Percentiles rank a stretch among this genome's conserved stretches.
Conservation (phyloP, 1,140 invertebrate genomes). For the Monochamus saltuarius region DNA sequence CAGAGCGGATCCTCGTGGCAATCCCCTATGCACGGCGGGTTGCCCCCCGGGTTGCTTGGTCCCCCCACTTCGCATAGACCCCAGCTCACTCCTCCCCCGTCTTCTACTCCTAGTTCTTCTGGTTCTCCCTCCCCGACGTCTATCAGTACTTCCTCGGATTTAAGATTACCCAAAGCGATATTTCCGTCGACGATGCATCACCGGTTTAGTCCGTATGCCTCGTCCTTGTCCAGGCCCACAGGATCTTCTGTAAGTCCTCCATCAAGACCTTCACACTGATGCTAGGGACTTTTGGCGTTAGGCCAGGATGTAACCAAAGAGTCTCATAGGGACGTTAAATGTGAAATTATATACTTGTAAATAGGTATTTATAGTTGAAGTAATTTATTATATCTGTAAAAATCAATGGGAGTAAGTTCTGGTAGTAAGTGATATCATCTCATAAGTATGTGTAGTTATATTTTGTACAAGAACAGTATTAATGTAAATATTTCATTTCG, state of each 20-base stretch:
- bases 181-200: constrained; percentile 45
- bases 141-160: constrained; percentile 41
- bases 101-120: constrained; percentile 51
- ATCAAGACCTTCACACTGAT: constrained; percentile 42
- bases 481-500: constrained; percentile 10
- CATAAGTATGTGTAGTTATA: constrained; percentile 9
- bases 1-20: constrained; percentile 40
- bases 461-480: constrained; percentile 19
- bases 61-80: constrained; percentile 42
- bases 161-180: constrained; percentile 48
- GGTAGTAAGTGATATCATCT: constrained; percentile 9
- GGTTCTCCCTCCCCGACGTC: constrained; percentile 51
- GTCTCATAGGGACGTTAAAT: constrained; percentile 35
- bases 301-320: constrained; percentile 39
- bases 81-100: constrained; percentile 49
- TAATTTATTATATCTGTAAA: constrained; percentile 1
- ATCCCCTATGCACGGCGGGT: constrained; percentile 39
- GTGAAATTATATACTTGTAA: constrained; percentile 4
- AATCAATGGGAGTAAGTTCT: neutral
- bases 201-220: constrained; percentile 39
- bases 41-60: constrained; percentile 46
- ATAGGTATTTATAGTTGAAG: constrained; percentile 8
- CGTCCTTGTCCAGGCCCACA: constrained; percentile 30
- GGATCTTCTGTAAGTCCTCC: constrained; percentile 40
- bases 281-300: constrained; percentile 3